phyloP scores from a whole-genome alignment of 2,888 invertebrate genomes.

The Drosophila tanythrix region DNA sequence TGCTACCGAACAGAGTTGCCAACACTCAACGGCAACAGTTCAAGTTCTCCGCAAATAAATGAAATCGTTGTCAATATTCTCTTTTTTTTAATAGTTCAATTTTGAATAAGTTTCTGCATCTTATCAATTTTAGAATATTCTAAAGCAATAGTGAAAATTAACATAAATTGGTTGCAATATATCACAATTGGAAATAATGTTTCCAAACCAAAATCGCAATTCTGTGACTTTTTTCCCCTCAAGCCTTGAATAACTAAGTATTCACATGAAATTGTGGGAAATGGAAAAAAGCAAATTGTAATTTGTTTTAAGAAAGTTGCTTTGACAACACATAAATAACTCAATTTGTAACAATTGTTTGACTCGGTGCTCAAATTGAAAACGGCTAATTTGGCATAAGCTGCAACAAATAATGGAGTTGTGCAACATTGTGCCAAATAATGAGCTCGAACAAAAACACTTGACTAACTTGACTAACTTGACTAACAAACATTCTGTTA shows the following conservation, averaged over 20 bases:
- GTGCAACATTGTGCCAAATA: slow-evolving; percentile 22
- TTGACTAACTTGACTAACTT: neutral
- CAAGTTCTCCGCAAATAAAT: neutral
- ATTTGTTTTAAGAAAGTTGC: neutral
- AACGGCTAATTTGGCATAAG: slow-evolving; percentile 7
- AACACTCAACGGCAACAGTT: neutral
- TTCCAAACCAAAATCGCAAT: neutral
- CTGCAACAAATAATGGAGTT: slow-evolving; percentile 18
- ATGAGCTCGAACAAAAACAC: neutral
- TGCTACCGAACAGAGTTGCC: slow-evolving; percentile 39
- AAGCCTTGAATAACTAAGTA: neutral
- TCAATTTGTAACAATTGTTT: neutral
- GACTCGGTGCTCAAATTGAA: slow-evolving; percentile 1
- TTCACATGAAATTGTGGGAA: neutral
- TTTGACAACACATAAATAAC: slow-evolving; percentile 4
- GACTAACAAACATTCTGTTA: slow-evolving; percentile 1
- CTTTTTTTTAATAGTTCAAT: neutral
- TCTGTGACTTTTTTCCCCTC: neutral
- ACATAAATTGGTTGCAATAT: neutral
- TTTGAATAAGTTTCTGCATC: neutral
- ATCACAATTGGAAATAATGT: neutral
- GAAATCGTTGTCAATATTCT: neutral
- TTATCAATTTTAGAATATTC: neutral
- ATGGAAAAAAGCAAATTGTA: neutral
- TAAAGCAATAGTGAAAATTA: neutral